Conservation (phyloP, 2,797 vertebrate species). For the Pseudopleuronectes americanus region DNA sequence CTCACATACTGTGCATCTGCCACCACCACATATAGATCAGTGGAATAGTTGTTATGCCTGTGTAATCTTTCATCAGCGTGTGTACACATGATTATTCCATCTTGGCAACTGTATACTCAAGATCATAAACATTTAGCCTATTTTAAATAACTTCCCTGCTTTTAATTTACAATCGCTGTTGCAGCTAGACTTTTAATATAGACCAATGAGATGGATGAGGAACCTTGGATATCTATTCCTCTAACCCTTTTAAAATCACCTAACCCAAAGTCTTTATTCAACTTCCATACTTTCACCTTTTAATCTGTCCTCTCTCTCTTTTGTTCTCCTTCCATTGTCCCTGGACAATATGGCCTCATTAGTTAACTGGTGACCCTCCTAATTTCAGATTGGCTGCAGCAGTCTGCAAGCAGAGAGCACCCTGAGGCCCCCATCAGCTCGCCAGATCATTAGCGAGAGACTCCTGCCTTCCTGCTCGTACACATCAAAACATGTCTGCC, state of each 20-base stretch:
- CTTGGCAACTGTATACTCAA: too few relatives aligned
- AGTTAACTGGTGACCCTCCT: constrained; percentile 53
- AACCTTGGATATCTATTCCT: background rate
- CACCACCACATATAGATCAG: too few relatives aligned
- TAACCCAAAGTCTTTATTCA: background rate
- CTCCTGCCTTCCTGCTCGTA: constrained; percentile 33
- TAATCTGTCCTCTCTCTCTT: background rate
- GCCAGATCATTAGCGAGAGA: constrained; percentile 55
- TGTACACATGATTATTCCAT: too few relatives aligned
- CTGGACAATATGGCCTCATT: constrained; percentile 47
- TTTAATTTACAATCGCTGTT: background rate
- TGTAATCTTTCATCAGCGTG: too few relatives aligned
- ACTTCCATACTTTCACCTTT: background rate
- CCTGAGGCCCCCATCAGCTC: constrained; percentile 46
- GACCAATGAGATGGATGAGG: background rate
- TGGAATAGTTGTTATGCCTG: too few relatives aligned
- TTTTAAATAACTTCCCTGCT: background rate
- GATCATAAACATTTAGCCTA: too few relatives aligned
- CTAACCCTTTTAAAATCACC: background rate
- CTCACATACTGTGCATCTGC: too few relatives aligned
- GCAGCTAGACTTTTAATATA: too few relatives aligned
- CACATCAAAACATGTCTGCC: constrained; percentile 55
- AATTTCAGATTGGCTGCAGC: constrained; percentile 45
- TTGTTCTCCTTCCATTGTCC: constrained; percentile 22
- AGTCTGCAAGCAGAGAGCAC: constrained; percentile 38